Evolutionary conservation across 2,113 vertebrate genomes (phyloP).

Genomic region (Saccopteryx leptura): DNA sequence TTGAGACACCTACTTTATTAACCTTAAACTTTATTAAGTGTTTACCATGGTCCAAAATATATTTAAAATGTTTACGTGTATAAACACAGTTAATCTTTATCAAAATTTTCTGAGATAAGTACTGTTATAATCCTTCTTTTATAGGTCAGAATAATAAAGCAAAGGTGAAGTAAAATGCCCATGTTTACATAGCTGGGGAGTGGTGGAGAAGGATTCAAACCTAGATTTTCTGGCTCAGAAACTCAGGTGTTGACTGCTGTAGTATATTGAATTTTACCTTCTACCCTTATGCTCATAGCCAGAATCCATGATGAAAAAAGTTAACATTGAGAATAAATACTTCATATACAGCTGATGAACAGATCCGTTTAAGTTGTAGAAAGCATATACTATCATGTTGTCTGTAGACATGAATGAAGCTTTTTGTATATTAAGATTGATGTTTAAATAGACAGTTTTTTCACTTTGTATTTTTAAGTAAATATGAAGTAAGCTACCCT

Average conservation of each 20-base stretch:
- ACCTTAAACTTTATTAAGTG: not conserved
- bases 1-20: not conserved
- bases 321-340: constrained; percentile 34
- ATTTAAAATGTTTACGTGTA: not conserved
- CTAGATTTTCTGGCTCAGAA: not conserved
- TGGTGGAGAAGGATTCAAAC: not conserved
- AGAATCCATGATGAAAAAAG: constrained; percentile 21
- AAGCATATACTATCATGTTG: constrained; percentile 11
- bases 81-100: not conserved
- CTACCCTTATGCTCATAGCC: not conserved
- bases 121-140: not conserved
- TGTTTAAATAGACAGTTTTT: constrained; percentile 67
- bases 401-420: not conserved
- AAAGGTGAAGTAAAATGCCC: not conserved
- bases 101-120: not conserved
- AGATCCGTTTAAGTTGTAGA: not conserved
- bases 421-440: constrained; percentile 61
- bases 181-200: not conserved
- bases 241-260: not conserved
- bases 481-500: constrained; percentile 55
- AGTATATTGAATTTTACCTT: not conserved
- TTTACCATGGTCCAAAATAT: not conserved
- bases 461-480: constrained; percentile 58
- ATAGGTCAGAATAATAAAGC: not conserved
- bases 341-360: not conserved